Evolutionary conservation across 2,113 vertebrate species (phyloP), one percentile per base, ranked within the genome.

Genomic region (Rissa tridactyla): DNA sequence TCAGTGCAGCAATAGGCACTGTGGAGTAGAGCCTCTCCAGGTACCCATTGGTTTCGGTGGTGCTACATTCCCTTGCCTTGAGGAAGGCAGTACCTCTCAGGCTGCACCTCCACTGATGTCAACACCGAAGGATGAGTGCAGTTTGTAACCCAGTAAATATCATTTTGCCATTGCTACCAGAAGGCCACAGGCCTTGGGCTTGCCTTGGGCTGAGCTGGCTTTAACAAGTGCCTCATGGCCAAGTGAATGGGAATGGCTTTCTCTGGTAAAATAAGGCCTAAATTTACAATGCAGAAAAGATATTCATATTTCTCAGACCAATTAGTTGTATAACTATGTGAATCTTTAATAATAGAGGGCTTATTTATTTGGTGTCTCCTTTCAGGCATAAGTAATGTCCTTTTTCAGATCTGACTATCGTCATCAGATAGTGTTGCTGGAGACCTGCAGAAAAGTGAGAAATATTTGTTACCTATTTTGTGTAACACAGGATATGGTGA

Each of bases 391-490:
- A 76, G 26, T 51, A 77, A 57, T 44, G 10, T 10, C 8, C 30
- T 26, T 82, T 96, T 96, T 89, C 82, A 94, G 72, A 44, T 65
- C 4, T 71, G 15, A 90, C 27, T 70, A 73, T 2, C 80, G 22
- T 34, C 77, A 91, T 38, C 93, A 82, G 91, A 66, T 52, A 86
- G 57, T 78, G 29, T 42, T 66, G 23, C n/a, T 90, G 81, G 47
- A 68, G 10, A 82, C 16, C 25, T 71, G 21, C 26, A 94, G 84
- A 94, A 65, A 96, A 85, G 66, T 71, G 32, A 93, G n/a, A 92
- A 91, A 84, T 88, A 70, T 81, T 96, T 94, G 55, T 55, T 86
- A 60, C 32, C n/a, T 90, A 13, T 83, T 91, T 94, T 88, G 72
- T 94, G 54, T 81, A 78, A 78, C 15, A 60, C 19, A 83, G 57